Evolutionary conservation across 1,140 invertebrate genomes (phyloP), one percentile per base, ranked within the genome.

Genomic region (Riptortus pedestris): DNA sequence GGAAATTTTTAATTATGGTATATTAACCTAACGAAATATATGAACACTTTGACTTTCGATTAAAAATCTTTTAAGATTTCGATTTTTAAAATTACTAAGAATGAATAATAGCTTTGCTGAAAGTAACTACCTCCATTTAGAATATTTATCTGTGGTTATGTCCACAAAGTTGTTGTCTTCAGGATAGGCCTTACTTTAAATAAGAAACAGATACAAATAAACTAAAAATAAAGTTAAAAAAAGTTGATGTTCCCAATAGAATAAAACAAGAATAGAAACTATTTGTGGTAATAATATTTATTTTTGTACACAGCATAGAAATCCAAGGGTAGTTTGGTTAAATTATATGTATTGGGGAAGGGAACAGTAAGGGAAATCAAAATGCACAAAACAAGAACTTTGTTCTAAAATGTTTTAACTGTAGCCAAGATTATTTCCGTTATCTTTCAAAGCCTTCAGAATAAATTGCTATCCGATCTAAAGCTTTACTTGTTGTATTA

Each of bases 91-190:
- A n/a, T n/a, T n/a, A n/a, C n/a, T n/a, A n/a, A n/a, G n/a, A n/a
- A n/a, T n/a, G n/a, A n/a, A n/a, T n/a, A n/a, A n/a, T n/a, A n/a
- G n/a, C n/a, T n/a, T n/a, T n/a, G n/a, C 51, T 55, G 51, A 14
- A 55, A 55, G 26, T 55, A 55, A 55, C 51, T 55, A 55, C 51
- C 51, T 55, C 51, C 24, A 55, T 16, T 9, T 55, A 55, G 51
- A 55, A 24, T 55, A 38, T 38, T 38, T 38, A 7, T 14, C 31
- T 55, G 51, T 24, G 51, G 51, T 55, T 14, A 12, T 26, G 51
- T 12, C 51, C 51, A 26, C 18, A 55, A 22, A 47, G 18, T 47
- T 47, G 45, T 47, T 55, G 24, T 55, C 22, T 55, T 55, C 51
- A 55, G 51, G 51, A 55, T 22, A 55, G 51, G 24, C 24, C 51